Base-by-base conservation (phyloP, 2,797 vertebrate genomes). In the Alosa sapidissima region DNA sequence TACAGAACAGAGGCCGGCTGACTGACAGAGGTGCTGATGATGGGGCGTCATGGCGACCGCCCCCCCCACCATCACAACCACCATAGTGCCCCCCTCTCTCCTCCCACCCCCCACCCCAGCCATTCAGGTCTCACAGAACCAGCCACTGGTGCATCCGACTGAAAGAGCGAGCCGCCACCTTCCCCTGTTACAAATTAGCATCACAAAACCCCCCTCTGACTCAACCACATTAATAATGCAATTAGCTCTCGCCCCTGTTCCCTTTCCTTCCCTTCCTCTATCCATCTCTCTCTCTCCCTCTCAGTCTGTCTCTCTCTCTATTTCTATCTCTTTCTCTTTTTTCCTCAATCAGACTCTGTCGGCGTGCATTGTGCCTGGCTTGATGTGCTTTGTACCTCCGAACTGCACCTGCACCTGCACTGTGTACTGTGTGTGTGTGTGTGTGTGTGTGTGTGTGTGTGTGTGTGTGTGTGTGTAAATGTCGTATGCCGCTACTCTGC, bases 161-260 rank as follows among this genome's bases (percentile, higher is more conserved):
- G 81, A 47, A 65, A 82, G 24, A 28, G 62, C 54, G 65, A 85
- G 58, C 83, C 54, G n/a, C 28, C 82, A 21, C 75, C 81, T 87
- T 84, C 81, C 47, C 10, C 84, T 81, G 60, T 49, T 81, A 47
- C 68, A 81, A 85, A 84, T 89, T 89, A 86, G 60, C 86, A 89
- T 88, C 86, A 88, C 86, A 89, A 89, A 87, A 87, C 58, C 16
- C 8, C 48, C 14, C 60, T 82, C 45, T 33, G 84, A 85, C 86
- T 83, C 55, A 75, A 51, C 85, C 88, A 78, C 85, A 85, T 89
- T 89, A 89, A 90, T 88, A 87, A 84, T 82, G 82, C 88, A 86
- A 84, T 88, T 87, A 90, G 75, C 81, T 83, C n/a, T 28, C 58
- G 24, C 83, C 28, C 65, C 83, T 83, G 49, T 62, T 83, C 84